Evolutionary conservation across 2,888 invertebrate species (phyloP).

Genomic region (Abrostola triplasia): DNA sequence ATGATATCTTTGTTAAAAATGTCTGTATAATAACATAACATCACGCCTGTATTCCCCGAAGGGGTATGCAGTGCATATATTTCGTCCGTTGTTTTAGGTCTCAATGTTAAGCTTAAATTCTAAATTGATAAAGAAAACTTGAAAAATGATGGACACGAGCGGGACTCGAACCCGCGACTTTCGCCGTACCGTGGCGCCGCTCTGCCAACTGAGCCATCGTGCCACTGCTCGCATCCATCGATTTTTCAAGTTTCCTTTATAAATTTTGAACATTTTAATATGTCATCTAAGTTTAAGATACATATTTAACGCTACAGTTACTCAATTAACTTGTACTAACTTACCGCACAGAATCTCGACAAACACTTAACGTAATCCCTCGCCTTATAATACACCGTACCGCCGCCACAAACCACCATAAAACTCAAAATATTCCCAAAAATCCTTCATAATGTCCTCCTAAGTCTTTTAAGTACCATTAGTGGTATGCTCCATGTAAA

Average conservation of each 20-base stretch:
- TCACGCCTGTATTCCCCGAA: no score
- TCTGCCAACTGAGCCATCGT: no score
- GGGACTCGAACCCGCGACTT: no score
- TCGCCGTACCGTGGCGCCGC: no score
- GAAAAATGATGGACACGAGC: no score
- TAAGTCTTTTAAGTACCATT: conserved; percentile 54
- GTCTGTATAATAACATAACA: conserved; percentile 17
- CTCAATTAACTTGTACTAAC: conserved; percentile 21
- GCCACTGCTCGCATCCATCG: no score
- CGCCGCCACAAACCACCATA: conserved; percentile 43
- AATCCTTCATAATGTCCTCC: conserved; percentile 47
- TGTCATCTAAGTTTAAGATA: neutral
- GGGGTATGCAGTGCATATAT: no score
- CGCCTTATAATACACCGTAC: conserved; percentile 13
- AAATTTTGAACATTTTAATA: neutral
- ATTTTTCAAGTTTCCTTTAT: no score
- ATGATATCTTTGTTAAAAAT: conserved; percentile 28
- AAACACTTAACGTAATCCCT: conserved; percentile 27
- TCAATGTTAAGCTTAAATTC: no score
- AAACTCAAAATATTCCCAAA: conserved; percentile 49
- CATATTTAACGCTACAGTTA: neutral
- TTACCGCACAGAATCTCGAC: conserved; percentile 9
- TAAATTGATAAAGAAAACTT: no score
- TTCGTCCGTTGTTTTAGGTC: no score
- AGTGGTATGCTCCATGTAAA: conserved; percentile 55